A percentile compares a stretch with the other conserved stretches of the same genome.
These are phyloP conservation scores for Sylvilagus bachmani DNA, from an alignment of 2,113 vertebrate genomes.

Conservation along the genomic window DNA sequence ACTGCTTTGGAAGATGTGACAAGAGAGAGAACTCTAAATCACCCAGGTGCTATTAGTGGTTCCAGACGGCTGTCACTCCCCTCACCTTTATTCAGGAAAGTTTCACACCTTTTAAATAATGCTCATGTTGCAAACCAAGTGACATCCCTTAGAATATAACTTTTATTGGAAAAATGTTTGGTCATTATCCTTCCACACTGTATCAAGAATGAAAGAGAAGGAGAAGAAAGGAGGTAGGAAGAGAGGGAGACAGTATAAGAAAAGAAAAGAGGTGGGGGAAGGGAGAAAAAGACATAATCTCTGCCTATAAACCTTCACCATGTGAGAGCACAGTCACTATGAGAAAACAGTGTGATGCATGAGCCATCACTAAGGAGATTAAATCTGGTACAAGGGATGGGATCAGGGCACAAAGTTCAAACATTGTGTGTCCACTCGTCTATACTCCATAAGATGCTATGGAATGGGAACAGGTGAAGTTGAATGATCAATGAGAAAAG, in stretches of 20 bases:
- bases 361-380: neutral
- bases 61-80: neutral
- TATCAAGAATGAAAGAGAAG: neutral
- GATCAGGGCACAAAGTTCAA: neutral
- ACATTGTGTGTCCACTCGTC: no score
- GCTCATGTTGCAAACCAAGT: constrained; percentile 23
- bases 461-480: neutral
- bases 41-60: neutral
- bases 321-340: constrained; percentile 12
- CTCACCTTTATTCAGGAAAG: neutral
- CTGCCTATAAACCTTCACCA: neutral
- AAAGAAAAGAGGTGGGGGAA: neutral
- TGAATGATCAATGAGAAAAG: neutral
- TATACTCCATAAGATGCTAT: neutral
- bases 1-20: neutral
- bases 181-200: neutral
- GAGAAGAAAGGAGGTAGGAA: neutral
- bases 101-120: constrained; percentile 23
- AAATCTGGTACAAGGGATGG: neutral
- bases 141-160: neutral
- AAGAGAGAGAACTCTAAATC: constrained; percentile 39
- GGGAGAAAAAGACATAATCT: neutral
- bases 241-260: neutral
- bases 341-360: neutral
- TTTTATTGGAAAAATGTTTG: constrained; percentile 1